These are phyloP conservation scores for Phaetusa simplex DNA, from an alignment of 2,113 vertebrate species.

Conservation along the genomic window DNA sequence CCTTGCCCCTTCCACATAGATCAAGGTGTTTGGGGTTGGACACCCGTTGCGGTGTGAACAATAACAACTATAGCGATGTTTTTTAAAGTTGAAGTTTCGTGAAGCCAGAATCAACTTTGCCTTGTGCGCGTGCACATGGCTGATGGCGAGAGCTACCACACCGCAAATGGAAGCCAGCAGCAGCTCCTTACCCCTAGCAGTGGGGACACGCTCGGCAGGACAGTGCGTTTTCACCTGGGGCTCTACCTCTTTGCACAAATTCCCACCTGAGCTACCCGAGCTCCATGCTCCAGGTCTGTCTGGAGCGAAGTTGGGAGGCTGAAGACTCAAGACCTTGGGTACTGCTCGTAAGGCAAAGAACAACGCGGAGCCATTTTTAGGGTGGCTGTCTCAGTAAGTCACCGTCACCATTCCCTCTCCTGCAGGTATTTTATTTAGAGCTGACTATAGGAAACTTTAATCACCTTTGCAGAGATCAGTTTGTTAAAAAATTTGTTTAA, in stretches of 20 bases:
- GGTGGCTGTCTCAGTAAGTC: background rate
- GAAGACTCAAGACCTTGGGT: background rate
- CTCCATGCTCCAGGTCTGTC: background rate
- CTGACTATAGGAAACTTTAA: background rate
- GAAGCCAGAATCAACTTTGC: background rate
- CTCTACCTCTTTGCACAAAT: background rate
- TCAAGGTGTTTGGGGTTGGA: background rate
- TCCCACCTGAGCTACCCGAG: background rate
- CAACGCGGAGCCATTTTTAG: background rate
- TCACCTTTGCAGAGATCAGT: background rate
- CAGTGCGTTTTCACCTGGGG: background rate
- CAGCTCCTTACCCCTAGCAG: background rate
- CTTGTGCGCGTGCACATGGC: background rate
- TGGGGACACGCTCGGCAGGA: background rate
- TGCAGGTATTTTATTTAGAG: background rate
- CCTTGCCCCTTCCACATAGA: background rate
- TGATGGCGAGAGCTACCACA: background rate
- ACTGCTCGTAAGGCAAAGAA: background rate
- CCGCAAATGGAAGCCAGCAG: background rate
- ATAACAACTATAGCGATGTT: background rate
- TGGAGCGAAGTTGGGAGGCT: background rate
- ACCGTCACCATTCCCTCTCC: background rate
- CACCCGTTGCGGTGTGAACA: background rate
- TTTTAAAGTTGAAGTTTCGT: background rate
- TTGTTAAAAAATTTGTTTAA: background rate